Percentiles rank a stretch among this genome's conserved stretches.
Conservation (phyloP, 2,797 vertebrate species). For the Gallinago stenura region DNA sequence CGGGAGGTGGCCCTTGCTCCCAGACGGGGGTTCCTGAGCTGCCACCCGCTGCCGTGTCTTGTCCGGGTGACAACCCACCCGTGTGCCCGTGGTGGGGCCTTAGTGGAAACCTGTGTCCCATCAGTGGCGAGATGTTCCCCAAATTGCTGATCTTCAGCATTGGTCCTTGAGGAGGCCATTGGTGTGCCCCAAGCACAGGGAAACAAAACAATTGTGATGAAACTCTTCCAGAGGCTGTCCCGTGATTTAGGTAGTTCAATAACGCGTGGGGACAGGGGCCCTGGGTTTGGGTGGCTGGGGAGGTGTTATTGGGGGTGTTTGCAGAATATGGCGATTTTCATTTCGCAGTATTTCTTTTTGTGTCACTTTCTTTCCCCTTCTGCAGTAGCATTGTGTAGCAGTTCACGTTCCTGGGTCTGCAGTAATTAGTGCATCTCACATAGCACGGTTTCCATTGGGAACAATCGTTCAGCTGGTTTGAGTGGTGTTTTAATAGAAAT, state of each 20-base stretch:
- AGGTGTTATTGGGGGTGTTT: background rate
- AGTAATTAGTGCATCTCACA: background rate
- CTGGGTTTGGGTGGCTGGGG: background rate
- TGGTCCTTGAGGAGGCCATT: rapidly evolving
- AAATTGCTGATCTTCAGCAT: background rate
- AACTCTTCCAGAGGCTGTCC: background rate
- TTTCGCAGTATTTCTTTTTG: background rate
- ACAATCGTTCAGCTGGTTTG: background rate
- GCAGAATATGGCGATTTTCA: background rate
- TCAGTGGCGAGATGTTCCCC: background rate
- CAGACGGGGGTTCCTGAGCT: background rate
- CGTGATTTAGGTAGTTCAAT: background rate
- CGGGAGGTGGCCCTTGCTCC: rapidly evolving
- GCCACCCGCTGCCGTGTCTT: rapidly evolving
- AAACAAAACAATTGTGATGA: background rate
- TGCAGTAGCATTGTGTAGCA: rapidly evolving
- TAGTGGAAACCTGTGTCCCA: no score
- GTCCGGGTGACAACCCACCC: rapidly evolving
- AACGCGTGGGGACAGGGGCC: rapidly evolving
- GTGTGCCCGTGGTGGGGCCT: background rate
- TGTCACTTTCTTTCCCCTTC: background rate
- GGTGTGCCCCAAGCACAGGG: no score
- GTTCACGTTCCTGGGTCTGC: background rate
- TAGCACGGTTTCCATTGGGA: background rate
- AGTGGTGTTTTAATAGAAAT: background rate